A percentile compares a stretch with the other conserved stretches of the same genome.
Evolutionary conservation across 1,140 invertebrate species (phyloP).

Genomic region (Atta cephalotes): DNA sequence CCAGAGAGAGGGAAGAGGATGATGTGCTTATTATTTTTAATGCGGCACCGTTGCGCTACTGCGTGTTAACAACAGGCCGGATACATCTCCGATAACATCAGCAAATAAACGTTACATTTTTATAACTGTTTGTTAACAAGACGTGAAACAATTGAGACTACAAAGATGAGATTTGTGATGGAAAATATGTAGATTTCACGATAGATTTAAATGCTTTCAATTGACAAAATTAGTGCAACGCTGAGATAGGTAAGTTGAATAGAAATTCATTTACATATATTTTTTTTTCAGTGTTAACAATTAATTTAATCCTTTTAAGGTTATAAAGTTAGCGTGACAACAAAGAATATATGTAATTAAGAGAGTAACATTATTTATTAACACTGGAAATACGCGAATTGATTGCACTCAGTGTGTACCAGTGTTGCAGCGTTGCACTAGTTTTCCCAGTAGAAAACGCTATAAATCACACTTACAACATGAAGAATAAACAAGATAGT

Average conservation of each 20-base stretch:
- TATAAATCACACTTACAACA: background rate
- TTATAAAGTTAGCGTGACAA: no score
- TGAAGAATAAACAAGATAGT: background rate
- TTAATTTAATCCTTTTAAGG: no score
- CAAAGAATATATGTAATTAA: no score
- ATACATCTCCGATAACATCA: slow-evolving; percentile 40
- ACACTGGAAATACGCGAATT: no score
- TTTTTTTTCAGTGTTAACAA: no score
- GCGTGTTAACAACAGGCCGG: slow-evolving; percentile 47
- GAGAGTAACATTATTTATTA: no score
- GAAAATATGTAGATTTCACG: background rate
- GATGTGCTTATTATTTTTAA: slow-evolving; percentile 62
- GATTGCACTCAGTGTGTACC: no score
- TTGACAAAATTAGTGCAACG: no score
- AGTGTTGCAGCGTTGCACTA: no score
- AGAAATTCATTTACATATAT: no score
- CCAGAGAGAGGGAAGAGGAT: background rate
- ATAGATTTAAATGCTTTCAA: background rate
- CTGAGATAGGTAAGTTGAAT: no score
- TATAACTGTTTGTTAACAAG: slow-evolving; percentile 16
- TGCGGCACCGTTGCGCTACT: slow-evolving; percentile 37
- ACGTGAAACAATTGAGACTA: slow-evolving; percentile 11
- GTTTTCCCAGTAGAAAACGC: no score
- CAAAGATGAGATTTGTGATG: background rate
- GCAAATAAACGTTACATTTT: slow-evolving; percentile 48